phyloP scores from a whole-genome alignment of 2,113 vertebrate species.

The Pseudolaguvia tuberculata region DNA sequence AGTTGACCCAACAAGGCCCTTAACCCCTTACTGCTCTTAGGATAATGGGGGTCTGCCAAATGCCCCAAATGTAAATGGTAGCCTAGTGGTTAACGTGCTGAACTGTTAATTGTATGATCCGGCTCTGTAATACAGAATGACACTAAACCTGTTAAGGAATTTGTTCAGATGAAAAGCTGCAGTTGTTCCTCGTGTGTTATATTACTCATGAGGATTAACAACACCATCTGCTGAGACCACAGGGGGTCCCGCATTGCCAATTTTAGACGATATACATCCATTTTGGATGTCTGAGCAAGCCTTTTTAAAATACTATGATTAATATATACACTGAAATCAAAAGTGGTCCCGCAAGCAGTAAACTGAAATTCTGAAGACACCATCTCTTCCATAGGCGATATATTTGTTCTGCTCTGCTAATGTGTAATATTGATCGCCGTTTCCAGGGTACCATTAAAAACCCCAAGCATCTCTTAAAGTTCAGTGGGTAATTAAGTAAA shows the following conservation, averaged over 20 bases:
- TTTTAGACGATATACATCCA: background rate
- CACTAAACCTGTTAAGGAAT: constrained; percentile 30
- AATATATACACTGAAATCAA: background rate
- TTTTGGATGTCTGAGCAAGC: background rate
- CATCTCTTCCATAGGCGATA: constrained; percentile 28
- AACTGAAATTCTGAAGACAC: background rate
- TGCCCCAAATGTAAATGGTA: too few species aligned
- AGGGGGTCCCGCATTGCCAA: constrained; percentile 24
- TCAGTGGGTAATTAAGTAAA: constrained; percentile 58
- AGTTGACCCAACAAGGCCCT: too few species aligned
- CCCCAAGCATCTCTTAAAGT: constrained; percentile 52
- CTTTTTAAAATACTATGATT: background rate
- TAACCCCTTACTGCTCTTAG: too few species aligned
- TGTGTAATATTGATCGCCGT: constrained; percentile 33
- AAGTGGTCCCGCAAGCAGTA: background rate
- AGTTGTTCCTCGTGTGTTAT: constrained; percentile 44
- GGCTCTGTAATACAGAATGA: constrained; percentile 33
- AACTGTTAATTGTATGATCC: too few species aligned
- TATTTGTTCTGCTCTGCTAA: constrained; percentile 29
- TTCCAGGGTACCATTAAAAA: constrained; percentile 34
- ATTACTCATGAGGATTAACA: constrained; percentile 39
- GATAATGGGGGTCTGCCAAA: too few species aligned
- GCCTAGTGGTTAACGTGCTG: too few species aligned
- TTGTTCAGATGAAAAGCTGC: constrained; percentile 49
- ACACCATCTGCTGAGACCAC: constrained; percentile 54